phyloP scores from a whole-genome alignment of 2,113 vertebrate genomes.

The Ictalurus punctatus region DNA sequence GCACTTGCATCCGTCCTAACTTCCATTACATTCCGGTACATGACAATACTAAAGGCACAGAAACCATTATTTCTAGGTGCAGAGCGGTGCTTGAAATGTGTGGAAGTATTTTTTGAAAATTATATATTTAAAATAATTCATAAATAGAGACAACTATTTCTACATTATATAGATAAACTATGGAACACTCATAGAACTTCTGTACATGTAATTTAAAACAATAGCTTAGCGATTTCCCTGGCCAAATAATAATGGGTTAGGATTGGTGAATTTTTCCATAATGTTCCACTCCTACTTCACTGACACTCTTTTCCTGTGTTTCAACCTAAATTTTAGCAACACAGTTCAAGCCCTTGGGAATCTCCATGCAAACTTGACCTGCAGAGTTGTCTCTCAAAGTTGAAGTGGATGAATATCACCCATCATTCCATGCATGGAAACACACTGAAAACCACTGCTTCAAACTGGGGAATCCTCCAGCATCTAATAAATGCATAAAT shows the following conservation, averaged over 20 bases:
- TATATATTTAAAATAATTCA: background rate
- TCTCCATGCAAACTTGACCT: conserved; percentile 17
- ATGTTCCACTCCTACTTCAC: background rate
- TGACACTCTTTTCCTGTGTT: background rate
- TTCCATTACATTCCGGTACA: no score
- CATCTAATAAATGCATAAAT: conserved; percentile 21
- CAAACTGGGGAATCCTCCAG: conserved; percentile 36
- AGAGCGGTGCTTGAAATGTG: background rate
- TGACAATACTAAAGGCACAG: background rate
- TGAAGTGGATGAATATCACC: background rate
- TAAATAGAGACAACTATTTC: background rate
- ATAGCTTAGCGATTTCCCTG: background rate
- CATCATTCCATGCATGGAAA: background rate
- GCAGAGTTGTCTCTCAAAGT: background rate
- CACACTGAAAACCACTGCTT: background rate
- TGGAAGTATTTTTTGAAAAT: background rate
- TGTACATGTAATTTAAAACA: background rate
- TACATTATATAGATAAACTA: background rate
- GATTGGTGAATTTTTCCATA: background rate
- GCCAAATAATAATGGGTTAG: background rate
- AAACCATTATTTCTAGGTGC: background rate
- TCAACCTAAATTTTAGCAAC: conserved; percentile 19
- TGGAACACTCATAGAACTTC: background rate
- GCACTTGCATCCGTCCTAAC: no score
- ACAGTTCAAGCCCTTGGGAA: background rate